Base-by-base conservation (phyloP, 2,797 vertebrate genomes). In the Halcyon chelicuti region DNA sequence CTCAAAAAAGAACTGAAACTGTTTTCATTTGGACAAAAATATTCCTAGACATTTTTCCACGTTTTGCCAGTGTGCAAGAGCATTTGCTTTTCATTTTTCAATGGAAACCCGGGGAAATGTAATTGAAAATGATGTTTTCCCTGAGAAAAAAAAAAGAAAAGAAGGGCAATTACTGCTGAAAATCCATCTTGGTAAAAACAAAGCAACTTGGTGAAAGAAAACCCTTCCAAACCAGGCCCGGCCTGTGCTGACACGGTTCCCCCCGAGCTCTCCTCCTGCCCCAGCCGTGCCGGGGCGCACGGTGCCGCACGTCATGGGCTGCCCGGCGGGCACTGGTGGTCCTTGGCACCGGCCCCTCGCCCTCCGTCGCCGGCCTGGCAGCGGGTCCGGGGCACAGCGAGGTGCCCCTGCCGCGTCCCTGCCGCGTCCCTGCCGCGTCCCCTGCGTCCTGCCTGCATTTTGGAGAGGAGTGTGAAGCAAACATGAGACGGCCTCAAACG, bases 21-120 rank as follows among this genome's bases (percentile, higher is more conserved):
- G 86, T 92, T 96, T 95, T 92, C 91, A 66, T 94, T 97, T 93
- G 95, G 94, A 76, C 94, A 89, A 91, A 97, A 94, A 87, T 93
- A 96, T 96, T 96, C 96, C 95, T 95, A 92, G 96, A 97, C 91
- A 87, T 97, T 96, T 93, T 93, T 93, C 84, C 91, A 85, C 60
- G 2, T 95, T 94, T 91, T 70, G 86, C 95, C 84, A 91, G 71
- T 9, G 5, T 44, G 77, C 49, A 37, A 70, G 74, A 91, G 88
- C 95, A 96, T 97, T 97, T 96, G 95, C 91, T 95, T 97, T 91
- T 97, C 81, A 97, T 97, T 96, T 96, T 93, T 92, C 94, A 91
- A 70, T 94, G 89, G 95, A 93, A 96, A 96, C 77, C 74, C 84
- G 57, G 84, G 84, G 86, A 95, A 96, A 96, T 78, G 73, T 84